Base-by-base conservation (phyloP, 2,797 vertebrate genomes). In the Enteromius radiatus region DNA sequence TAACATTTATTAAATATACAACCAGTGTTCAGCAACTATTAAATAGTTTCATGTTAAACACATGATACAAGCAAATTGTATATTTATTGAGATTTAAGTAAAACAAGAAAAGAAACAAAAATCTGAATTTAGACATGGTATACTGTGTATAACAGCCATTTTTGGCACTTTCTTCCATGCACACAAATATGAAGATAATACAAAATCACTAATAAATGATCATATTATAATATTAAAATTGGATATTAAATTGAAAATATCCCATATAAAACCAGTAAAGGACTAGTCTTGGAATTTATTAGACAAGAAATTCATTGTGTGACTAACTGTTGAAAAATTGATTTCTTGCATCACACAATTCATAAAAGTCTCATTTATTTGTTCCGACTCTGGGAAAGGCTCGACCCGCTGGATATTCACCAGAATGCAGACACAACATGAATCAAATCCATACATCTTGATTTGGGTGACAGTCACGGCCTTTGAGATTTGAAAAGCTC, bases 361-460 rank as follows among this genome's bases (percentile, higher is more conserved):
- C 54, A 88, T 85, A 85, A 84, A 82, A 77, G 78, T 78, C 70
- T 68, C 61, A 87, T 87, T 88, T 86, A 84, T 76, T 76, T 71
- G 54, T 45, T 43, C 56, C 2, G 26, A 49, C 80, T 83, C 90
- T 93, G 92, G 92, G 92, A 95, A 95, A 85, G 87, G 52, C 68
- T 77, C 88, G 92, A 93, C 92, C 92, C 84, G 80, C 89, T 84
- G 81, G 87, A 92, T 93, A 91, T 92, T 88, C 88, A 88, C 85
- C 89, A 93, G 84, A 92, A 90, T 79, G 78, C n/a, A 12, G 23
- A 69, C 49, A 49, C 83, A 69, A 84, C 26, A 84, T 88, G 85
- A 82, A 76, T 78, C 68, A 78, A 68, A 78, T 49, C 89, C 90
- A 91, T 93, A 91, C 87, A 90, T 93, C 92, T 93, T 91, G 84